Conservation (phyloP, 1,140 invertebrate genomes). For the Ericerus pela region DNA sequence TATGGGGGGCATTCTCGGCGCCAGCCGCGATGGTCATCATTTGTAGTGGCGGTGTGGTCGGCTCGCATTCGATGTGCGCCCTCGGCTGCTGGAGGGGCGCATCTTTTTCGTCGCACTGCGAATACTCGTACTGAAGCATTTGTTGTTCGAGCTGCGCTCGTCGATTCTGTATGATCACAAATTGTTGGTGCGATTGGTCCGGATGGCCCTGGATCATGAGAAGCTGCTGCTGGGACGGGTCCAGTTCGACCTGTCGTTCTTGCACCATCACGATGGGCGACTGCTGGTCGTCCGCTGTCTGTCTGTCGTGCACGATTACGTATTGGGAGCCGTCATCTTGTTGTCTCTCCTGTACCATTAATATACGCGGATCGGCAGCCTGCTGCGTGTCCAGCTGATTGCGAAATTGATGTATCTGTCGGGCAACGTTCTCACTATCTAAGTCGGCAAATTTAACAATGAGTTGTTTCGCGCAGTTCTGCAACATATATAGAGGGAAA, state of each 20-base stretch:
- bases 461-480: background rate
- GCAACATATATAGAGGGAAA: background rate
- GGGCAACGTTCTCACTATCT: background rate
- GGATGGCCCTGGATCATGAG: background rate
- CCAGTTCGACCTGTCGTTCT: background rate
- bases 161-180: background rate
- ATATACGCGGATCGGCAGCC: too few species aligned
- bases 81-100: background rate
- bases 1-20: background rate
- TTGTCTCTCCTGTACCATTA: background rate
- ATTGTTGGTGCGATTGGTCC: background rate
- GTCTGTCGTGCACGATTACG: background rate
- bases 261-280: background rate
- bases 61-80: background rate
- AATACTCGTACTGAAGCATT: background rate
- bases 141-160: background rate
- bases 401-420: background rate
- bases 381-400: background rate
- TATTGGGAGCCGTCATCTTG: background rate
- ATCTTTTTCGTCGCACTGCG: background rate
- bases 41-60: background rate
- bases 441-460: background rate
- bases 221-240: background rate
- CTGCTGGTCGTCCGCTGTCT: too few species aligned
- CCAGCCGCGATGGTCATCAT: background rate